phyloP scores from a whole-genome alignment of 2,888 invertebrate genomes.

The Brenthis daphne region DNA sequence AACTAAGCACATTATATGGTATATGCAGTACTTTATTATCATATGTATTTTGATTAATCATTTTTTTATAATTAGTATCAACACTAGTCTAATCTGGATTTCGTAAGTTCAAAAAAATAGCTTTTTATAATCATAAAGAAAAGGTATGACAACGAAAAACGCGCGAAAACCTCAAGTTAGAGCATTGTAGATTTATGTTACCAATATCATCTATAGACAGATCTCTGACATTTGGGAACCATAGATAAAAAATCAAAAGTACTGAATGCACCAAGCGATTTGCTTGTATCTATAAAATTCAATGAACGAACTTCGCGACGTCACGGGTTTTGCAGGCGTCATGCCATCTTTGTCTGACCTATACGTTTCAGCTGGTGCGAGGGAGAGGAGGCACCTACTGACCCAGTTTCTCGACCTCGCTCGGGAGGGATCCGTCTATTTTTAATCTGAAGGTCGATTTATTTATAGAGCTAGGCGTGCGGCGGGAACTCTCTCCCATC shows the following conservation, averaged over 20 bases:
- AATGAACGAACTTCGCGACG: constrained; percentile 74
- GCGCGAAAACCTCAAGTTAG: too few species aligned
- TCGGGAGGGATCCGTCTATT: constrained; percentile 78
- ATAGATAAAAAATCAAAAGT: constrained; percentile 17
- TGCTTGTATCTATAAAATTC: constrained; percentile 68
- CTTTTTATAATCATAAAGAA: too few species aligned
- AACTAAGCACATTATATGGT: neutral
- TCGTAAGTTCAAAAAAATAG: too few species aligned
- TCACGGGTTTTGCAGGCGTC: constrained; percentile 69
- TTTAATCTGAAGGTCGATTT: constrained; percentile 81
- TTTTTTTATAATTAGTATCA: too few species aligned
- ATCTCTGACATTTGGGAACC: too few species aligned
- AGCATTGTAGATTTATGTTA: too few species aligned
- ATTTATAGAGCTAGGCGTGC: constrained; percentile 70
- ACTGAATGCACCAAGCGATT: constrained; percentile 57
- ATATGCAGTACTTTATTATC: too few species aligned
- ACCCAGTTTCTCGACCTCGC: constrained; percentile 79
- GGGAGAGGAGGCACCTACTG: constrained; percentile 59
- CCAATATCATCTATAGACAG: too few species aligned
- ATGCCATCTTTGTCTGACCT: constrained; percentile 52
- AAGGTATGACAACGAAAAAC: too few species aligned
- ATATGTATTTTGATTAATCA: too few species aligned
- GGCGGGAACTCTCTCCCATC: constrained; percentile 47
- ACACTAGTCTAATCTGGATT: too few species aligned
- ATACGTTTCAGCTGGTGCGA: constrained; percentile 44